These are phyloP conservation scores for Orthosia incerta DNA, from an alignment of 2,888 invertebrate species.

Conservation along the genomic window DNA sequence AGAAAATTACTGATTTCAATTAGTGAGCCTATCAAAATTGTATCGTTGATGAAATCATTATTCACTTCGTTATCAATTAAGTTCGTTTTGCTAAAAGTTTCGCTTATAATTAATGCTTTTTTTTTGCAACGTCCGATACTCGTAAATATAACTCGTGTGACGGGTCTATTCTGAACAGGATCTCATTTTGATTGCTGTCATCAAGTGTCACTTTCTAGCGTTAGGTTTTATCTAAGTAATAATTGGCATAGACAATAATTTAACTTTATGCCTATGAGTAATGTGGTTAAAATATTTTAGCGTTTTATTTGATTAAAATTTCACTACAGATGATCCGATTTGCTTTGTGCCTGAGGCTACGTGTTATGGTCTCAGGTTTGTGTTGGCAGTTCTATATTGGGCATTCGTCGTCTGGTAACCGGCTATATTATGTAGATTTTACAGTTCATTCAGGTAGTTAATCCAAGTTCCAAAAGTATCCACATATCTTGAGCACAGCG, in stretches of 20 bases:
- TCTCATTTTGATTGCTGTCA: conserved; percentile 43
- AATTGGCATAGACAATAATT: conserved; percentile 27
- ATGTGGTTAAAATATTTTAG: background rate
- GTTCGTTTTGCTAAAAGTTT: conserved; percentile 34
- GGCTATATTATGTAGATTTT: background rate
- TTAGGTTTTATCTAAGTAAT: conserved; percentile 16
- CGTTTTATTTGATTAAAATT: conserved; percentile 1
- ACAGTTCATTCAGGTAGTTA: background rate
- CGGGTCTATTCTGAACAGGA: conserved; percentile 43
- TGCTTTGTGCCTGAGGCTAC: background rate
- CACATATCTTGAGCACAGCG: background rate
- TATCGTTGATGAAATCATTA: conserved; percentile 34
- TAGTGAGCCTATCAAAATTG: conserved; percentile 13
- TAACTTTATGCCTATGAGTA: conserved; percentile 14
- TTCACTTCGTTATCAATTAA: conserved; percentile 21
- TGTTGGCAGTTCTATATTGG: background rate
- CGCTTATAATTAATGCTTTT: conserved; percentile 38
- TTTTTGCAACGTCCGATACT: conserved; percentile 54
- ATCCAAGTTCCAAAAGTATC: background rate
- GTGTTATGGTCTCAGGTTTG: background rate
- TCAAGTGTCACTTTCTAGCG: conserved; percentile 62
- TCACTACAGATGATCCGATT: background rate
- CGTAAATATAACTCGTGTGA: conserved; percentile 58
- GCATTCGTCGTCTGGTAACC: background rate
- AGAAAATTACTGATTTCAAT: conserved; percentile 28